Conservation (phyloP, 35 echinoderm and acorn worm genomes). For the Nesometra sesokonis region DNA sequence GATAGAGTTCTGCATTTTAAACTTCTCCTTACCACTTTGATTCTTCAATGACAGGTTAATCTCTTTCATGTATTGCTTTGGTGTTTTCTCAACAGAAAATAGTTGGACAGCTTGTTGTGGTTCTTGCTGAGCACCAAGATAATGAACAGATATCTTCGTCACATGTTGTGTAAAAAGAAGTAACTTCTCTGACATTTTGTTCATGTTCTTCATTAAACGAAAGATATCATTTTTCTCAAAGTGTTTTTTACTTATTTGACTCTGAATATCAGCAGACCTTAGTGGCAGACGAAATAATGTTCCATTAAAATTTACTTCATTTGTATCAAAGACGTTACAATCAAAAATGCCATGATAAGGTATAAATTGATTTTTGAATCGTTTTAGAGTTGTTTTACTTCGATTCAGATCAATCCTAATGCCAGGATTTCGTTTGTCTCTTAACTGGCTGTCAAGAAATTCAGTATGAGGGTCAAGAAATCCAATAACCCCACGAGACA, state of each 20-base stretch:
- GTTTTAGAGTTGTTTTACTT: neutral
- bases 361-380: conserved; percentile 59
- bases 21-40: neutral
- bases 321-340: conserved; percentile 22
- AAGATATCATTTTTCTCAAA: conserved; percentile 31
- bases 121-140: neutral
- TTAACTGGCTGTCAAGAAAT: conserved; percentile 14
- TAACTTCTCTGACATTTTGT: conserved; percentile 20
- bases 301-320: conserved; percentile 14
- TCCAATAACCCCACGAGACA: conserved; percentile 36
- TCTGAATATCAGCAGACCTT: conserved; percentile 9
- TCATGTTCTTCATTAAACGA: conserved; percentile 23
- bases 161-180: conserved; percentile 70
- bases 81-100: neutral
- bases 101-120: neutral
- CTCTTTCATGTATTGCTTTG: neutral
- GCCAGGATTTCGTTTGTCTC: conserved; percentile 24
- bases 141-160: conserved; percentile 23
- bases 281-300: conserved; percentile 75
- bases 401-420: conserved; percentile 43
- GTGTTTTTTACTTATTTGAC: conserved; percentile 9
- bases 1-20: neutral
- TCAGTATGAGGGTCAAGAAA: conserved; percentile 65
- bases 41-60: neutral
- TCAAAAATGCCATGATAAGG: conserved; percentile 67